Evolutionary conservation across 2,797 vertebrate species (phyloP), one percentile per base, ranked within the genome.

Genomic region (Phoeniculus purpureus): DNA sequence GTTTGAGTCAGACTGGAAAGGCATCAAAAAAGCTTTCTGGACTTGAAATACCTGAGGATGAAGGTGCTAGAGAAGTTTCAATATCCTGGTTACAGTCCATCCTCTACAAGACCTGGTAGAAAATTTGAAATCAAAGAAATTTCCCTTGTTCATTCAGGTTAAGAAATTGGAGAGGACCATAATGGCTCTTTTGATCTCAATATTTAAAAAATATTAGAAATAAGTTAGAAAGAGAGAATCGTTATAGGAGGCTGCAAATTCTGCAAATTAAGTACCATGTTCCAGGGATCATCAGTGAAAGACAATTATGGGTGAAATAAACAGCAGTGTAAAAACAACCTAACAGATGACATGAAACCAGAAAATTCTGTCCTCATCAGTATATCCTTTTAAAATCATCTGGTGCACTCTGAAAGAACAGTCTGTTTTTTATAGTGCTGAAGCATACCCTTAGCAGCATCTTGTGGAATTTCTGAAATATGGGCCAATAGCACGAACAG

Each of bases 401-500:
- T 31, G 15, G 5, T 58, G 26, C 13, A 6, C 43, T 29, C 32
- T 58, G 45, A 58, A 76, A 55, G 20, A 55, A 31, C 9, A 32
- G 10, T 8, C 3, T 25, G 52, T 37, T 37, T n/a, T 81, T 40
- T 15, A 27, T 45, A 37, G 4, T 21, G 11, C 10, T 76, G 58
- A 47, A 54, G 23, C 32, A 55, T 18, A 45, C 50, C 15, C n/a
- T 8, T 26, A 29, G 10, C 26, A 45, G 9, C 45, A 62, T 66
- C 31, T 72, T 51, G 9, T 13, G 51, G 31, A 40, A 81, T 47
- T 21, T 56, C 65, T 56, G 54, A 47, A 61, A 61, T 67, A 2
- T 71, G 50, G 4, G 34, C n/a, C 43, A 52, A n/a, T 1, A 52
- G 9, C 34, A 66, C 0, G 0, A 76, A 12, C 23, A 45, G 13